These are phyloP conservation scores for Epinotia nisella DNA, from an alignment of 2,888 invertebrate genomes.

Conservation along the genomic window DNA sequence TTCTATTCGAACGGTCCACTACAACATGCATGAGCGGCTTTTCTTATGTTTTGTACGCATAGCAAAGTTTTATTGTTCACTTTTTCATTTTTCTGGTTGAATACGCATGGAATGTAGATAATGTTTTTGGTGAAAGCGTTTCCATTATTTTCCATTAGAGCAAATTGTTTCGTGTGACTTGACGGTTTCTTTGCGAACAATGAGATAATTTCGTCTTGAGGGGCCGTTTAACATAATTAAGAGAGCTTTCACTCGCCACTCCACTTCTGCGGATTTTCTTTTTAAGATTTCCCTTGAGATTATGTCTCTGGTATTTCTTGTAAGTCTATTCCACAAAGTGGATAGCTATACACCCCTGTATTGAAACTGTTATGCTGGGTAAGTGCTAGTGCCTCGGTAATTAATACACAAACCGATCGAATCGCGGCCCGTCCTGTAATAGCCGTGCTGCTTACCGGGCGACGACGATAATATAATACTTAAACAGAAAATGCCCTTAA, in stretches of 20 bases:
- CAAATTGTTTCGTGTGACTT: conserved; percentile 32
- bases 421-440: too few relatives aligned
- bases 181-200: conserved; percentile 29
- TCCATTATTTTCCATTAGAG: conserved; percentile 30
- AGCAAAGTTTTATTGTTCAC: not conserved
- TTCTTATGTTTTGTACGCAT: not conserved
- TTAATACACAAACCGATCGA: too few relatives aligned
- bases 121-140: not conserved
- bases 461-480: too few relatives aligned
- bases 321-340: too few relatives aligned
- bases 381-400: too few relatives aligned
- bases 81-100: not conserved
- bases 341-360: too few relatives aligned
- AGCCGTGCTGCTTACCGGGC: too few relatives aligned
- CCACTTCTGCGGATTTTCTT: conserved; percentile 14
- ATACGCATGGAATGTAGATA: not conserved
- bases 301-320: too few relatives aligned
- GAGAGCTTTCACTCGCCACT: conserved; percentile 24
- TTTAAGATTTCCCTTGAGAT: conserved; percentile 4
- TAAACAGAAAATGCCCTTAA: too few relatives aligned
- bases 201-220: conserved; percentile 17
- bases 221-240: conserved; percentile 39
- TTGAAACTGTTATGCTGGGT: too few relatives aligned
- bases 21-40: too few relatives aligned
- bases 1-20: too few relatives aligned